Evolutionary conservation across 2,113 vertebrate genomes (phyloP).

Genomic region (Cairina moschata): DNA sequence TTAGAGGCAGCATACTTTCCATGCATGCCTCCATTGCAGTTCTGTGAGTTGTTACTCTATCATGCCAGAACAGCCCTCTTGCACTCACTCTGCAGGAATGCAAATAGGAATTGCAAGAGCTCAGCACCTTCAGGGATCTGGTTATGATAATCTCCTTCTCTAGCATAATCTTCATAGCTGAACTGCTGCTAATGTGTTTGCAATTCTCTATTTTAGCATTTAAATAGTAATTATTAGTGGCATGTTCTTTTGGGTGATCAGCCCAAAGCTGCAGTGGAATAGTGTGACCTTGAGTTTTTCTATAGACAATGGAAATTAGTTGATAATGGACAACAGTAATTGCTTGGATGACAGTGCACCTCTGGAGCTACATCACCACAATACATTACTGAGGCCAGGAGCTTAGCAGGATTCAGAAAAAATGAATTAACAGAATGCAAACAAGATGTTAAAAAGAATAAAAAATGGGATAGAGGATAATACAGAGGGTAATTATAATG

Average conservation of each 20-base stretch:
- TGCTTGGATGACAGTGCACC: conserved; percentile 43
- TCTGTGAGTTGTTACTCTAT: not conserved
- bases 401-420: conserved; percentile 23
- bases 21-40: not conserved
- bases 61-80: not conserved
- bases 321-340: conserved; percentile 51
- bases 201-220: conserved; percentile 14
- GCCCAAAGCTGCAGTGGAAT: conserved; percentile 7
- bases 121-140: conserved; percentile 3
- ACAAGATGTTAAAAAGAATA: conserved; percentile 34
- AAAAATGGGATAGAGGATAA: conserved; percentile 24
- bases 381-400: conserved; percentile 14
- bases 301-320: conserved; percentile 41
- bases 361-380: conserved; percentile 39
- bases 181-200: not conserved
- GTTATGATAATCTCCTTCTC: not conserved
- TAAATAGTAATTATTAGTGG: conserved; percentile 35
- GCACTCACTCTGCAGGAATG: not conserved
- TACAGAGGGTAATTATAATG: conserved; percentile 36
- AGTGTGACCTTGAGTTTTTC: conserved; percentile 48
- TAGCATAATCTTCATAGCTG: conserved; percentile 8
- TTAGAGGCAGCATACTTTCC: not conserved
- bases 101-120: not conserved
- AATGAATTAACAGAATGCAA: conserved; percentile 16
- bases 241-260: conserved; percentile 40